Conservation (phyloP, 2,113 vertebrate species). For the Pyrgilauda ruficollis region DNA sequence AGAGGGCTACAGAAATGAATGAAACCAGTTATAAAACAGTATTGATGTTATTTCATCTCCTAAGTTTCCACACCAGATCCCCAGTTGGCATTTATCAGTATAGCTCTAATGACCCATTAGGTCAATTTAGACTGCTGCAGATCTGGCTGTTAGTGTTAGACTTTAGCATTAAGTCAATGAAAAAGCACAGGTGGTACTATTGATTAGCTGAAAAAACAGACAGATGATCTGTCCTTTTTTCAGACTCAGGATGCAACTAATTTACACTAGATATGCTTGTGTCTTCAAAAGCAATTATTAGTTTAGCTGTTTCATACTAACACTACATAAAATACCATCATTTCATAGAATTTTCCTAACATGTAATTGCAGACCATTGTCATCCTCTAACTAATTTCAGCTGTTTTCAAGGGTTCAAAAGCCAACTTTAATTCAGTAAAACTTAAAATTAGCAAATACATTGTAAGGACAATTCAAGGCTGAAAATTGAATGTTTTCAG, state of each 20-base stretch:
- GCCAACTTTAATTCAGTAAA: background rate
- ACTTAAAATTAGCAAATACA: background rate
- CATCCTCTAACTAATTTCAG: background rate
- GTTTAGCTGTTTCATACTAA: background rate
- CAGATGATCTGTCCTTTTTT: background rate
- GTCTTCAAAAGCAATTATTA: background rate
- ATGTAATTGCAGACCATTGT: background rate
- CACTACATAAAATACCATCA: background rate
- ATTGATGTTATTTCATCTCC: background rate
- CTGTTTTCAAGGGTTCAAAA: background rate
- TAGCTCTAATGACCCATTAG: slow-evolving; percentile 35
- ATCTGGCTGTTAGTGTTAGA: slow-evolving; percentile 1
- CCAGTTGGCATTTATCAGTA: slow-evolving; percentile 2
- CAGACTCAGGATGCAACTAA: background rate
- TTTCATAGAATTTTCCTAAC: background rate
- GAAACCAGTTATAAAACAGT: background rate
- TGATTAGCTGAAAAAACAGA: slow-evolving; percentile 9
- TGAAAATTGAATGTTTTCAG: background rate
- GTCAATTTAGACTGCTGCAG: slow-evolving; percentile 5
- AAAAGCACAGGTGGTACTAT: slow-evolving; percentile 26
- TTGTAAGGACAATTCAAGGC: background rate
- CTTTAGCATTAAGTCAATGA: slow-evolving; percentile 17
- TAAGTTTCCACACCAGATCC: background rate
- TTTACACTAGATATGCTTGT: background rate
- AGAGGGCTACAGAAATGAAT: background rate